Evolutionary conservation across 2,888 invertebrate genomes (phyloP).

Genomic region (Limnephilus lunatus): DNA sequence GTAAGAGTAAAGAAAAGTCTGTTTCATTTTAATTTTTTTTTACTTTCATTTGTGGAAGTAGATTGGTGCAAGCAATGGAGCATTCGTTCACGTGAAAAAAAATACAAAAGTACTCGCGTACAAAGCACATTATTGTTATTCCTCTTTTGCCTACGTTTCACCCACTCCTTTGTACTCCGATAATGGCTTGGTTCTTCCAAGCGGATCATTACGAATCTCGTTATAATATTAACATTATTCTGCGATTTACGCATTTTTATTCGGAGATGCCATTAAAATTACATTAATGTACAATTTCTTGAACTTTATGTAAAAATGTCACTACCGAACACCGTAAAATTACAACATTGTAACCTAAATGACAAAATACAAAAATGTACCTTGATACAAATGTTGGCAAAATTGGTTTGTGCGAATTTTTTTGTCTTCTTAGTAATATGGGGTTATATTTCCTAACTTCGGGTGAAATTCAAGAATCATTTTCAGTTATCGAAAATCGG

Average conservation of each 20-base stretch:
- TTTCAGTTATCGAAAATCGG: too few species aligned
- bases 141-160: not conserved
- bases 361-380: not conserved
- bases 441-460: not conserved
- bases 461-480: too few species aligned
- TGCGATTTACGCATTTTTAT: not conserved
- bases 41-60: not conserved
- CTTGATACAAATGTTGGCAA: not conserved
- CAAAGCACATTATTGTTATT: not conserved
- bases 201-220: not conserved
- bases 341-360: slow-evolving; percentile 13
- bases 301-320: slow-evolving; percentile 40
- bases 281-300: slow-evolving; percentile 24
- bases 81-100: not conserved
- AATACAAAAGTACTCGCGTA: not conserved
- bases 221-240: not conserved
- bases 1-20: not conserved
- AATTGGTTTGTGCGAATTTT: not conserved
- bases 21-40: not conserved
- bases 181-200: not conserved
- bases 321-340: not conserved
- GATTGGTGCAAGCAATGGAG: not conserved
- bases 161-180: not conserved
- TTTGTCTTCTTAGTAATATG: not conserved
- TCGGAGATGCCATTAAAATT: slow-evolving; percentile 1